These are phyloP conservation scores for Drosophila prosaltans DNA, from an alignment of 1,140 invertebrate species.

Conservation along the genomic window DNA sequence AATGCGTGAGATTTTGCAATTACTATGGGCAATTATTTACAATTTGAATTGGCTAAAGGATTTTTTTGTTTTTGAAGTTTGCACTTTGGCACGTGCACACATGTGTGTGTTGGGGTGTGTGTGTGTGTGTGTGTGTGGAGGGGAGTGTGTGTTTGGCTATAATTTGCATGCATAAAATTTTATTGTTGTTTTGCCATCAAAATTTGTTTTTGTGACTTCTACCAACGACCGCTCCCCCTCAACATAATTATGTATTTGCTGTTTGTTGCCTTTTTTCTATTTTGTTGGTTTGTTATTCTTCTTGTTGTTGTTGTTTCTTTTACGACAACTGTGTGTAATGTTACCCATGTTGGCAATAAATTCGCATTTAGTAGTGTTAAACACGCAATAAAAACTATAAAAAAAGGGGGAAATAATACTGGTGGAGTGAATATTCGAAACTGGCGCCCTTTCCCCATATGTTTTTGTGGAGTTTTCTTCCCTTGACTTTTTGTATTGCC, in stretches of 20 bases:
- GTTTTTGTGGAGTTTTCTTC: neutral
- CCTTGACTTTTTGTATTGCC: too few species aligned
- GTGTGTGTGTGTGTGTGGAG: conserved; percentile 4
- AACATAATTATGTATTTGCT: conserved; percentile 62
- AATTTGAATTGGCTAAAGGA: conserved; percentile 72
- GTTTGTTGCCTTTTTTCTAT: conserved; percentile 36
- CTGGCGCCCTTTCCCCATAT: conserved; percentile 11
- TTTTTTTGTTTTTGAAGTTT: conserved; percentile 48
- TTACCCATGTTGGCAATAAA: conserved; percentile 77
- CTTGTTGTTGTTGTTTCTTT: conserved; percentile 56
- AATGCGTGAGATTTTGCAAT: conserved; percentile 62
- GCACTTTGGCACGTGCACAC: conserved; percentile 58
- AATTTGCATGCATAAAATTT: conserved; percentile 72
- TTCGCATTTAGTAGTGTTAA: conserved; percentile 77
- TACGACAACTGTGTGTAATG: conserved; percentile 76
- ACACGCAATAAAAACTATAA: conserved; percentile 67
- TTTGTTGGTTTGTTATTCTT: conserved; percentile 22
- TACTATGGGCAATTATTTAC: conserved; percentile 76
- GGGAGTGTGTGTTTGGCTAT: conserved; percentile 43
- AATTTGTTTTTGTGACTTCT: conserved; percentile 7
- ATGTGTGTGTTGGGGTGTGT: neutral
- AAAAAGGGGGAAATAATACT: neutral
- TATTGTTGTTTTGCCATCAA: conserved; percentile 57
- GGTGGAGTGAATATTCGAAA: conserved; percentile 41
- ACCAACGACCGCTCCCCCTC: neutral